Evolutionary conservation across 2,888 invertebrate genomes (phyloP), one percentile per base, ranked within the genome.

Genomic region (Antheraea yamamai): DNA sequence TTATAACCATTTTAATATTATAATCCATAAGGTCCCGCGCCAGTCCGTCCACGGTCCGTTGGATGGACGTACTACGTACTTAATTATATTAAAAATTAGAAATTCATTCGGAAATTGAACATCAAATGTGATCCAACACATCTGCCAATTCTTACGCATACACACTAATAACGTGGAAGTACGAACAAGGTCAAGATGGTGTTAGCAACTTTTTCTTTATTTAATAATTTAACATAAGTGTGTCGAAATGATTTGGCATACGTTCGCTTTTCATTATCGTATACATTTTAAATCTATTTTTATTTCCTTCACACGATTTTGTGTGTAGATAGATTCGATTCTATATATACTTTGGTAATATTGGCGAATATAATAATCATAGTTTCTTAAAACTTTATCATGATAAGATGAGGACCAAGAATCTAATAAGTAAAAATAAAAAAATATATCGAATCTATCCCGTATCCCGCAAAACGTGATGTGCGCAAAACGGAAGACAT

Each of bases 171-270:
- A 47, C 16, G 23, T 74, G 72, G 58, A 47, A 71, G 70, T 71
- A 18, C 58, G 74, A 75, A 75, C 47, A 61, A 75, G 61, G 72
- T 61, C 47, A 72, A 71, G 72, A 72, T 23, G 61, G 58, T 61
- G 61, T 75, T 39, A 72, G 74, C 72, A 72, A 75, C 72, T 61
- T 71, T 75, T 75, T 75, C 74, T 72, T 75, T 75, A 68, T 72
- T 75, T 61, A 72, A 61, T 23, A 47, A 75, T 75, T 75, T 71
- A 71, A 26, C 74, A 72, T 35, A 71, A 47, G 61, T 47, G 61
- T 75, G 74, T 71, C 74, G 30, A 71, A 72, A 72, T 75, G 71
- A 58, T 71, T 71, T 61, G 61, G 61, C 72, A 70, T 39, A 39
- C 39, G 70, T n/a, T 70, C 39, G 20, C 20, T 70, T 39, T 39